Evolutionary conservation across 2,888 invertebrate species (phyloP).

Genomic region (Zhuqinia jingwanae): DNA sequence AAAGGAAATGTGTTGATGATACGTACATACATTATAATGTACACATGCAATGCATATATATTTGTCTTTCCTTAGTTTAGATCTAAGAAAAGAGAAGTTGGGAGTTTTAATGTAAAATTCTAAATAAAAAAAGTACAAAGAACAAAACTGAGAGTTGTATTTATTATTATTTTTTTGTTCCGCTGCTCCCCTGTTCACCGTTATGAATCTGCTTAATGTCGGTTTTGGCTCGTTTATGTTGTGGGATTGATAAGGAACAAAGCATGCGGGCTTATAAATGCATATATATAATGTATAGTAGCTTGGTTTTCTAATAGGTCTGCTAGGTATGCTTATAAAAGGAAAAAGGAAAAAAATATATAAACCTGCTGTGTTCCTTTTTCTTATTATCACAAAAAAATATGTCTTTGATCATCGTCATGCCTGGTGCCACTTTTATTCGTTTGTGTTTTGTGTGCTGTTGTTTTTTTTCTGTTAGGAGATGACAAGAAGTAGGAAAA

Average conservation of each 20-base stretch:
- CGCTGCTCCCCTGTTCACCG: not conserved
- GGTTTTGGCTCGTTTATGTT: conserved; percentile 58
- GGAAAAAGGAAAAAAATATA: not conserved
- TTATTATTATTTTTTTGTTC: conserved; percentile 21
- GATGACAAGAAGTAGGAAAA: not conserved
- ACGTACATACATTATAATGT: no score
- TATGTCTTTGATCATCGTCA: not conserved
- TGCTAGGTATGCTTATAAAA: not conserved
- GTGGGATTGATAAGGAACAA: conserved; percentile 40
- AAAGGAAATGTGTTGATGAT: conserved; percentile 52
- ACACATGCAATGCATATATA: no score
- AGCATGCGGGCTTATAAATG: no score
- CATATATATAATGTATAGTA: no score
- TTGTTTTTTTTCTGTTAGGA: not conserved
- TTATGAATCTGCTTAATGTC: conserved; percentile 33
- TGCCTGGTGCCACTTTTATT: not conserved
- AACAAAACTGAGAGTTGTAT: not conserved
- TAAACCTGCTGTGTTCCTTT: conserved; percentile 27
- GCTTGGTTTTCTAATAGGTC: no score
- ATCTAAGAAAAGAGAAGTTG: not conserved
- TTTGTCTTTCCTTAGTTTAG: no score
- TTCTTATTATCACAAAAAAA: not conserved
- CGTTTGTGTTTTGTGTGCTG: not conserved
- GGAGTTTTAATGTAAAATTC: conserved; percentile 23
- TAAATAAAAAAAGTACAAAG: no score